Evolutionary conservation across 2,113 vertebrate genomes (phyloP).

Genomic region (Carassius carassius): DNA sequence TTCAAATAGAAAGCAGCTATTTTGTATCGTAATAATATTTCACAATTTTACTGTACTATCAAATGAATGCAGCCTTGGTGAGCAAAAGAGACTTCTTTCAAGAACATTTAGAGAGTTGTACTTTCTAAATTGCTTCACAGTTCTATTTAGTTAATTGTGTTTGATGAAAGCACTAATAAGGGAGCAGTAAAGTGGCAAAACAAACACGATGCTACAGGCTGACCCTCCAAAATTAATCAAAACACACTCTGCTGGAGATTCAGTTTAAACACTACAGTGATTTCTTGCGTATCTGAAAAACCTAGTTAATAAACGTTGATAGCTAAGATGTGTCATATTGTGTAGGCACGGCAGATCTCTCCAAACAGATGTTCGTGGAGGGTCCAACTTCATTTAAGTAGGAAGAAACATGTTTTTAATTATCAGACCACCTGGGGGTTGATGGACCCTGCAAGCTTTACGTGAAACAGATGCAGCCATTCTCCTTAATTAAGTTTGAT

Average conservation of each 20-base stretch:
- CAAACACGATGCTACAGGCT: neutral
- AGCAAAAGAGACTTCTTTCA: neutral
- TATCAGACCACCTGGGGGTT: conserved; percentile 61
- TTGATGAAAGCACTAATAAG: neutral
- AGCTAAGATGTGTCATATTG: conserved; percentile 38
- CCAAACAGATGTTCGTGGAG: conserved; percentile 57
- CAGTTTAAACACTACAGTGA: conserved; percentile 16
- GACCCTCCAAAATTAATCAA: neutral
- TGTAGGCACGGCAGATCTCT: conserved; percentile 43
- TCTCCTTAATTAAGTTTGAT: conserved; percentile 64
- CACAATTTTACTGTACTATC: neutral
- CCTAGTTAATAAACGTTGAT: conserved; percentile 14
- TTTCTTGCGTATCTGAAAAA: conserved; percentile 10
- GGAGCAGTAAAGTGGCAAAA: neutral
- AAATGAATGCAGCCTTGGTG: neutral
- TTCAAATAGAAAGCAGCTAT: neutral
- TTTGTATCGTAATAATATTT: neutral
- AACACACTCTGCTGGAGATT: neutral
- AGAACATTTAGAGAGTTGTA: neutral
- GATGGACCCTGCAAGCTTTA: conserved; percentile 59
- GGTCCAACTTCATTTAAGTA: conserved; percentile 62
- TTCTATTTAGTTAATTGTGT: neutral
- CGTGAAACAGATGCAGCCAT: conserved; percentile 58
- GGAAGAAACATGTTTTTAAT: conserved; percentile 65
- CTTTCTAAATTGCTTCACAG: neutral